A percentile compares a stretch with the other conserved stretches of the same genome.
phyloP scores from a whole-genome alignment of 2,888 invertebrate species.

The Loripinus fragilis region DNA sequence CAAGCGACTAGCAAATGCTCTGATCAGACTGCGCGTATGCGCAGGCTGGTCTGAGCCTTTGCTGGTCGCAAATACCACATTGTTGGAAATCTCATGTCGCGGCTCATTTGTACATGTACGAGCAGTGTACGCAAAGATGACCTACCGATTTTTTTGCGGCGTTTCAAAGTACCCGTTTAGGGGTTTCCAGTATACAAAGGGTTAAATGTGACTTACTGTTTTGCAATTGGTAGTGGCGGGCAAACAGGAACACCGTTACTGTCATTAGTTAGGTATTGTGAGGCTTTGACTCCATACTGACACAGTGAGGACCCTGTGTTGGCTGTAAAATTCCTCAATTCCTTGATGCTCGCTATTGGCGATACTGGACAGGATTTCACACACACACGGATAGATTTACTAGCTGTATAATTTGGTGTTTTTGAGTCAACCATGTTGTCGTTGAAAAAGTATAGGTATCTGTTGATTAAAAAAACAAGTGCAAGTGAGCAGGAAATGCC shows the following conservation, averaged over 20 bases:
- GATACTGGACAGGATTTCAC: conserved; percentile 92
- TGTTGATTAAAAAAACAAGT: too few species aligned
- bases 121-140: too few species aligned
- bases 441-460: conserved; percentile 69
- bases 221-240: conserved; percentile 90
- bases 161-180: too few species aligned
- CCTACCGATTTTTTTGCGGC: too few species aligned
- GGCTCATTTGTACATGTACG: too few species aligned
- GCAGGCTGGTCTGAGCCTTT: too few species aligned
- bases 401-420: not conserved
- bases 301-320: conserved; percentile 91
- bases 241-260: conserved; percentile 85
- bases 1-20: too few species aligned
- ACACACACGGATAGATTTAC: conserved; percentile 90
- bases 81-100: too few species aligned
- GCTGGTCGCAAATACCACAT: too few species aligned
- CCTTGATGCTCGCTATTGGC: conserved; percentile 86
- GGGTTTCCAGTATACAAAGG: too few species aligned
- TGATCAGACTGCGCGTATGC: too few species aligned
- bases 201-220: conserved; percentile 87
- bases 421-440: conserved; percentile 24
- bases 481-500: too few species aligned
- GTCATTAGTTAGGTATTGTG: conserved; percentile 62
- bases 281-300: conserved; percentile 83
- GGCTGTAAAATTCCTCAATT: conserved; percentile 89